These are phyloP conservation scores for Poeciliopsis occidentalis DNA, from an alignment of 2,113 vertebrate species.

Conservation along the genomic window DNA sequence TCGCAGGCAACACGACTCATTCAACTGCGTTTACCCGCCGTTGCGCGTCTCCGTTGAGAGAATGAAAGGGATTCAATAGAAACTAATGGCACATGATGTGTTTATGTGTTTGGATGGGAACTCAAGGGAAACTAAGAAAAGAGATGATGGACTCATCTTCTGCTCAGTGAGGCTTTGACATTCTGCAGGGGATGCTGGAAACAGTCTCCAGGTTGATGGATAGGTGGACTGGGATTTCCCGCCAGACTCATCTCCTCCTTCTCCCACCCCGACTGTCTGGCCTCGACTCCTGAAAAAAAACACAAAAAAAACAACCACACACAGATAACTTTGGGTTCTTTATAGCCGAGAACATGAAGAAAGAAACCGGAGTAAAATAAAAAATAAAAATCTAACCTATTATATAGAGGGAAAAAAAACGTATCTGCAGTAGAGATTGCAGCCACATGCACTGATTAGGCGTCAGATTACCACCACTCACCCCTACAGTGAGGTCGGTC, in stretches of 20 bases:
- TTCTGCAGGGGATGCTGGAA: constrained; percentile 68
- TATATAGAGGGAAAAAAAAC: constrained; percentile 4
- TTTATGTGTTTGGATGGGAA: constrained; percentile 72
- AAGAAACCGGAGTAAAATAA: constrained; percentile 12
- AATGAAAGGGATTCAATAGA: constrained; percentile 29
- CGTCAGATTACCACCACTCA: neutral
- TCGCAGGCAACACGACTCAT: constrained; percentile 35
- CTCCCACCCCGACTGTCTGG: constrained; percentile 27
- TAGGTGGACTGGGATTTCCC: constrained; percentile 74
- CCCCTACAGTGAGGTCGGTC: neutral
- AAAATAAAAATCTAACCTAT: neutral
- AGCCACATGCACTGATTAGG: neutral
- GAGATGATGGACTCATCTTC: constrained; percentile 74
- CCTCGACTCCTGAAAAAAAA: constrained; percentile 51
- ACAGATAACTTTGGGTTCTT: constrained; percentile 29
- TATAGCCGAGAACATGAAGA: constrained; percentile 22
- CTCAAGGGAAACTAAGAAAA: constrained; percentile 61
- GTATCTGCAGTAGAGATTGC: too few species aligned
- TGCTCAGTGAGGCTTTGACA: constrained; percentile 67
- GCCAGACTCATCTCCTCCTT: constrained; percentile 63
- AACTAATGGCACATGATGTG: constrained; percentile 68
- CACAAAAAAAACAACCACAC: constrained; percentile 29
- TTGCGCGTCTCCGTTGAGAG: constrained; percentile 30
- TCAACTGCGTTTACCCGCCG: constrained; percentile 40
- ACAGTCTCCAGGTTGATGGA: constrained; percentile 76